These are phyloP conservation scores for Brachionus angularis DNA, from an alignment of 1,140 invertebrate genomes.

Conservation along the genomic window DNA sequence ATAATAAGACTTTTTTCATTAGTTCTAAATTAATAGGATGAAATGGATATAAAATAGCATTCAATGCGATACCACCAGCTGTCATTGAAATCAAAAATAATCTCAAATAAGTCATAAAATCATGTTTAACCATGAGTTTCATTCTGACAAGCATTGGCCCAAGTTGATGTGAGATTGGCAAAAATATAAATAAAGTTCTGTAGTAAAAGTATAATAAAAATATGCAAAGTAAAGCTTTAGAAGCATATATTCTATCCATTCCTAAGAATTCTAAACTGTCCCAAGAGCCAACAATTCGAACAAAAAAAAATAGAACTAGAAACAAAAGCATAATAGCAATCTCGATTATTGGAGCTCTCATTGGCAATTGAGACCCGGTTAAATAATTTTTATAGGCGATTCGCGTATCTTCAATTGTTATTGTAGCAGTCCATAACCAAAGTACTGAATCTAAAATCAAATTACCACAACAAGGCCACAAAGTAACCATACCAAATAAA, in stretches of 20 bases:
- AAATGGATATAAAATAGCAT: conserved; percentile 58
- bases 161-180: conserved; percentile 58
- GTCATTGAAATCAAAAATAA: conserved; percentile 59
- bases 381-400: conserved; percentile 49
- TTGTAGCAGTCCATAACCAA: conserved; percentile 53
- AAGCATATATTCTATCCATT: conserved; percentile 47
- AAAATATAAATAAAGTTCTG: conserved; percentile 54
- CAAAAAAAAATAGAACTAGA: conserved; percentile 48
- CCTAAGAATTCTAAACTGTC: conserved; percentile 25
- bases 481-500: conserved; percentile 54
- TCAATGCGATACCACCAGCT: conserved; percentile 57
- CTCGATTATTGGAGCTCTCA: conserved; percentile 47
- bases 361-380: conserved; percentile 48
- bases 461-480: conserved; percentile 58
- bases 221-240: conserved; percentile 50
- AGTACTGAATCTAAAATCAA: conserved; percentile 52
- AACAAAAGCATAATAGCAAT: conserved; percentile 45
- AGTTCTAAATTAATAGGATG: conserved; percentile 52
- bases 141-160: conserved; percentile 58
- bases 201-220: conserved; percentile 59
- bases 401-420: conserved; percentile 50
- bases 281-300: conserved; percentile 50
- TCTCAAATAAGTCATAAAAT: conserved; percentile 58
- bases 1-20: conserved; percentile 51
- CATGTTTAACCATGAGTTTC: conserved; percentile 57